Conservation (phyloP, 2,113 vertebrate genomes). For the Nycticryphes semicollaris region DNA sequence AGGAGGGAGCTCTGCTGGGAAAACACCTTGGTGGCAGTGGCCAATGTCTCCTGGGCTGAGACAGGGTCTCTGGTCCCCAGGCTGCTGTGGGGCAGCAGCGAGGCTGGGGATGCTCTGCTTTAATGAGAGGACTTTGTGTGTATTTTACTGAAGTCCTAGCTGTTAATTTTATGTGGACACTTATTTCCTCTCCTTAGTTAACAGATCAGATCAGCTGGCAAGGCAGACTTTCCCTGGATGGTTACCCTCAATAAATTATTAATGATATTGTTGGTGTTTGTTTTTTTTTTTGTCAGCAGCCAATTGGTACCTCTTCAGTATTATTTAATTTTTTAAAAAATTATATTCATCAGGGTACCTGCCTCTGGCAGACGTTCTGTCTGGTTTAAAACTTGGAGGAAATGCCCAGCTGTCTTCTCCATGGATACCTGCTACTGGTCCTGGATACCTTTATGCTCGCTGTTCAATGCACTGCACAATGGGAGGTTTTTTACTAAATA, state of each 20-base stretch:
- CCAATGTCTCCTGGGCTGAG: background rate
- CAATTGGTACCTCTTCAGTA: background rate
- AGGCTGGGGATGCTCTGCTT: background rate
- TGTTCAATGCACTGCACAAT: rapidly evolving
- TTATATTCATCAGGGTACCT: background rate
- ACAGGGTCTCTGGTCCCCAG: background rate
- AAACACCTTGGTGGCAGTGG: background rate
- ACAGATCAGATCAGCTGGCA: background rate
- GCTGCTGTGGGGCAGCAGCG: background rate
- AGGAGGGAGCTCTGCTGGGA: background rate
- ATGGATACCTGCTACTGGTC: background rate
- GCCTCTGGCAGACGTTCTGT: background rate
- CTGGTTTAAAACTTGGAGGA: background rate
- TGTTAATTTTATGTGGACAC: background rate
- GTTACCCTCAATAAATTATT: background rate
- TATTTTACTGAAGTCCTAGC: rapidly evolving
- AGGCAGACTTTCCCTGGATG: background rate
- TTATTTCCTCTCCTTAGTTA: background rate
- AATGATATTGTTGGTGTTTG: background rate
- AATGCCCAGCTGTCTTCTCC: background rate
- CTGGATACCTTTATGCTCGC: background rate
- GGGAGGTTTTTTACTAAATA: rapidly evolving
- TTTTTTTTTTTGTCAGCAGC: background rate
- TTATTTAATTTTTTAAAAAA: background rate
- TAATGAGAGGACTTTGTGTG: background rate